Evolutionary conservation across 2,113 vertebrate species (phyloP).

Genomic region (Eira barbara): DNA sequence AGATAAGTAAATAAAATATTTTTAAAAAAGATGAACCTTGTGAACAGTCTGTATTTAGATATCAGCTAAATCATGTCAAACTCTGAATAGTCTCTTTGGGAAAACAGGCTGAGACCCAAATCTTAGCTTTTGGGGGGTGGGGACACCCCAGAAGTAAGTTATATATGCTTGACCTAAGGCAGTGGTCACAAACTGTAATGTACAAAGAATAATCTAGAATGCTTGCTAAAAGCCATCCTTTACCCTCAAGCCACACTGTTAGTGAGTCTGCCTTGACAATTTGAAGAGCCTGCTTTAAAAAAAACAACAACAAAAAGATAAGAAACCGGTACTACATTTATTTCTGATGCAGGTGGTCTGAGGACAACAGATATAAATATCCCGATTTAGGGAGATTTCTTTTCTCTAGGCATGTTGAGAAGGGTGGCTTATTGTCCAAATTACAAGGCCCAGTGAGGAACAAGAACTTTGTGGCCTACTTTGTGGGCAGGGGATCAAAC

Average conservation of each 20-base stretch:
- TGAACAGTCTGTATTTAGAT: background rate
- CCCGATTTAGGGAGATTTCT: background rate
- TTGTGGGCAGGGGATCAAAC: background rate
- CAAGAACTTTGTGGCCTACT: background rate
- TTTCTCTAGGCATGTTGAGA: background rate
- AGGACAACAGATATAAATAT: background rate
- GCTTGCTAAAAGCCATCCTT: background rate
- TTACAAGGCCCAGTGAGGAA: background rate
- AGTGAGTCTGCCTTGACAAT: background rate
- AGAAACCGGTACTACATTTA: background rate
- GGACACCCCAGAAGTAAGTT: background rate
- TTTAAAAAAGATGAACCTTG: background rate
- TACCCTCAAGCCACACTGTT: background rate
- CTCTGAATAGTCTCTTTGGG: background rate
- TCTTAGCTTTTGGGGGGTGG: background rate
- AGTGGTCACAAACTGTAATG: background rate
- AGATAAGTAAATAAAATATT: too few relatives aligned
- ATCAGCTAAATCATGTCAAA: background rate
- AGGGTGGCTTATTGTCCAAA: background rate
- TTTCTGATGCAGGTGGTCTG: background rate
- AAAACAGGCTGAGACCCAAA: background rate
- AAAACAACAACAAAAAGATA: too few relatives aligned
- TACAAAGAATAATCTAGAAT: background rate
- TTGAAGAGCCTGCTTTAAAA: background rate
- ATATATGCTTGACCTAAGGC: background rate